Percentiles rank a stretch among this genome's conserved stretches.
Conservation (phyloP, 2,113 vertebrate species). For the Anolis sagrei region DNA sequence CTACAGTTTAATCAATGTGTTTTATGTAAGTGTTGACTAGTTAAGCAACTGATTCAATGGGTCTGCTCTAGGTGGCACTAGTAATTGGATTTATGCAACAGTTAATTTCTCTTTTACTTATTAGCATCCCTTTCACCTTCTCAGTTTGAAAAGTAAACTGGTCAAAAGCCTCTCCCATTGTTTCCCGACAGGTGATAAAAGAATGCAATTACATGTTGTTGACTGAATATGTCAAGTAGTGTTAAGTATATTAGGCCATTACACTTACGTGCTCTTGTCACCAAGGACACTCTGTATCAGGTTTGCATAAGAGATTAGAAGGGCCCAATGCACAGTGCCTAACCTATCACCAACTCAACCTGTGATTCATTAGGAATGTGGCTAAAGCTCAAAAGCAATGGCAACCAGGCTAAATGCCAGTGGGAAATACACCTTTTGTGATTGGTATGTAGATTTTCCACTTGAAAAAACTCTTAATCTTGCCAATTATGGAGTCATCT, state of each 20-base stretch:
- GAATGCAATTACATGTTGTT: constrained; percentile 7
- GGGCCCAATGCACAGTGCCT: too few species aligned
- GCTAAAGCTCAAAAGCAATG: background rate
- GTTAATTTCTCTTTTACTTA: background rate
- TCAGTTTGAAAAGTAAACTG: background rate
- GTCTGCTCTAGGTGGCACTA: too few species aligned
- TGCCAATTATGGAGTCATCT: constrained; percentile 3
- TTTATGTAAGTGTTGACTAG: too few species aligned
- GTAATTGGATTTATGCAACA: background rate
- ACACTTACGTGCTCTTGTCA: background rate
- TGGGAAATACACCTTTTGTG: background rate
- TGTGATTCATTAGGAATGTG: background rate
- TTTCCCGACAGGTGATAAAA: constrained; percentile 1
- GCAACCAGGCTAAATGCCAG: background rate
- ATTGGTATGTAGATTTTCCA: background rate
- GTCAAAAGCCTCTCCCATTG: background rate
- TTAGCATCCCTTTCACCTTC: background rate
- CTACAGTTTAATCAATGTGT: too few species aligned
- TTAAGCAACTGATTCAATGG: too few species aligned
- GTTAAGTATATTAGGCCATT: background rate
- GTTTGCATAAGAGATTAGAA: background rate
- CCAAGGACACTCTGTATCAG: background rate
- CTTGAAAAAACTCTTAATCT: background rate
- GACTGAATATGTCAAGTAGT: constrained; percentile 4
- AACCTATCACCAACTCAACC: background rate